Evolutionary conservation across 1,140 invertebrate species (phyloP), one percentile per base, ranked within the genome.

Genomic region (Solenopsis fugax): DNA sequence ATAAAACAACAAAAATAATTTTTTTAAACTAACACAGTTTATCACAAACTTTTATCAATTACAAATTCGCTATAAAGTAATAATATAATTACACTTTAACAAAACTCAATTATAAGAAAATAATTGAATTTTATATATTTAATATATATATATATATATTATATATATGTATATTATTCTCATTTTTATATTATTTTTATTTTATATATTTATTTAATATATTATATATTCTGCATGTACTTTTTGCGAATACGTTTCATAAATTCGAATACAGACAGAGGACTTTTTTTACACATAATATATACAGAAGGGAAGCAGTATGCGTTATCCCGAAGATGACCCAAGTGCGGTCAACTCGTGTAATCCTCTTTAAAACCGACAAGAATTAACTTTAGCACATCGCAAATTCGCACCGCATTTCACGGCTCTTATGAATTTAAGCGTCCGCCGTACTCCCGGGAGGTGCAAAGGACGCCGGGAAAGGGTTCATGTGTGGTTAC

Each of bases 361-460:
- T 93, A 94, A 93, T 93, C 93, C 92, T 87, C 89, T 93, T 91
- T 89, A 91, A 93, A 94, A 90, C 93, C 89, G 89, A 86, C 91
- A 87, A 89, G 92, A 93, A 94, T 93, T 93, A 93, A 93, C 90
- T 93, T 93, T 86, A 89, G 87, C 87, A 90, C 91, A 89, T 93
- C 92, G 89, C 92, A 93, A 93, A 93, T 94, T 93, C 90, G 87
- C 93, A 89, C 89, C 91, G 89, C 92, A 92, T 93, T 93, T 91
- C 88, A 89, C 87, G 90, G 90, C 91, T 90, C 88, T 93, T 93
- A 92, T 93, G 91, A 93, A 93, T 92, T 92, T 92, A 93, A 93
- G 88, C 92, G 87, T 41, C 77, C 69, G 81, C 67, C 80, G 78
- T 60, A 87, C 24, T 56, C 78, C 52, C 60, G 62, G 29, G 75